Conservation (phyloP, 2,797 vertebrate genomes). For the Xenentodon cancila region DNA sequence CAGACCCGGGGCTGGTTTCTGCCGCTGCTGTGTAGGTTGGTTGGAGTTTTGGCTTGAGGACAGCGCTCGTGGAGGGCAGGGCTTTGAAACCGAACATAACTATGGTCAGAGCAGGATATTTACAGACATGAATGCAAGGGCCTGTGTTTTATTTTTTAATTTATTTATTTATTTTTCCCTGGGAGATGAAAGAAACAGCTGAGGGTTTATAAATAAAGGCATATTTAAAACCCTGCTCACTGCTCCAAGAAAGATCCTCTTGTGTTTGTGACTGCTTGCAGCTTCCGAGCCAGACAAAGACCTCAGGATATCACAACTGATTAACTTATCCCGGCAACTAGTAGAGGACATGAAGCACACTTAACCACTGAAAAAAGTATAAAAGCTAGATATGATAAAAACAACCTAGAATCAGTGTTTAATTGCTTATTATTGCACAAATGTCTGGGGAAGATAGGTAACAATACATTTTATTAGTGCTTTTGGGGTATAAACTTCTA, state of each 20-base stretch:
- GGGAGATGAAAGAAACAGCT: conserved; percentile 85
- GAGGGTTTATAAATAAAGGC: conserved; percentile 85
- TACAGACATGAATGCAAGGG: conserved; percentile 82
- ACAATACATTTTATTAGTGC: neutral
- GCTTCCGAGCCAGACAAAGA: conserved; percentile 62
- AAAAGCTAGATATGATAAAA: neutral
- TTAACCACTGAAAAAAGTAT: conserved; percentile 6
- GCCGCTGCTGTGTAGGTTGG: no score
- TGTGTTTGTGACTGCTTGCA: conserved; percentile 70
- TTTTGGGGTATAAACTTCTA: neutral
- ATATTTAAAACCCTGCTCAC: conserved; percentile 79
- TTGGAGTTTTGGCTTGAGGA: conserved; percentile 31
- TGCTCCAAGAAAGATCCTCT: conserved; percentile 75
- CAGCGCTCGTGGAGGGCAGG: conserved; percentile 50
- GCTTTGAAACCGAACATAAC: conserved; percentile 80
- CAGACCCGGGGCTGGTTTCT: conserved; percentile 7
- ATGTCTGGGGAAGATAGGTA: neutral
- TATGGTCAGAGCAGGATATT: conserved; percentile 84
- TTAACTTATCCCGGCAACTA: conserved; percentile 34
- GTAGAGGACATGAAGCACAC: neutral
- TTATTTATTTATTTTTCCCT: conserved; percentile 63
- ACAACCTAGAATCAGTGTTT: neutral
- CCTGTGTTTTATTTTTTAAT: conserved; percentile 65
- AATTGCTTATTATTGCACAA: neutral
- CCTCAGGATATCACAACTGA: conserved; percentile 63